Conservation (phyloP, 2,113 vertebrate genomes). For the Synodontis membranacea region DNA sequence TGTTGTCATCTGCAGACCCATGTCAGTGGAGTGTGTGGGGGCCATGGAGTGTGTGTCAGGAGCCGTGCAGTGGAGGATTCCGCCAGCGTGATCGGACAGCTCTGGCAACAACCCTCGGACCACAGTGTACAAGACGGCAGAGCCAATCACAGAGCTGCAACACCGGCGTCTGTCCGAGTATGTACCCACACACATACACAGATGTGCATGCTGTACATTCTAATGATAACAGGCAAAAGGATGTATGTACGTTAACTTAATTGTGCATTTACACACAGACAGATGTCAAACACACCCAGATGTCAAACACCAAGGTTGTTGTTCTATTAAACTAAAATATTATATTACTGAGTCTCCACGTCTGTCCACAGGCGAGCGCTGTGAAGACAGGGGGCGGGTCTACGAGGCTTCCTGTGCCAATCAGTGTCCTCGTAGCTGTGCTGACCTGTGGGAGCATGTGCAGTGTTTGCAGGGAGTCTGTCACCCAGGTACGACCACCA, state of each 20-base stretch:
- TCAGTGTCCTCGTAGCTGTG: conserved; percentile 82
- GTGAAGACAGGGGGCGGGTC: conserved; percentile 74
- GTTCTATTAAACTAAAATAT: background rate
- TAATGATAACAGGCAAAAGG: background rate
- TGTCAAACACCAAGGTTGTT: background rate
- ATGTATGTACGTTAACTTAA: background rate
- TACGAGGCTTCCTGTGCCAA: conserved; percentile 77
- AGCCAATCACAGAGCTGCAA: conserved; percentile 86
- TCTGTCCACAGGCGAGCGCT: conserved; percentile 74
- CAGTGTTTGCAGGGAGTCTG: conserved; percentile 85
- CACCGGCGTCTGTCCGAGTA: conserved; percentile 82
- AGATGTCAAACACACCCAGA: background rate
- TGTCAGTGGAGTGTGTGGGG: conserved; percentile 85
- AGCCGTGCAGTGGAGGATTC: conserved; percentile 82
- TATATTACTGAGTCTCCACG: background rate
- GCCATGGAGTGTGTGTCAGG: conserved; percentile 80
- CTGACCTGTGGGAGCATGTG: conserved; percentile 83
- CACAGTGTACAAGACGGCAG: conserved; percentile 69
- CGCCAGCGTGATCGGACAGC: conserved; percentile 74
- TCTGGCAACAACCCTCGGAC: conserved; percentile 51
- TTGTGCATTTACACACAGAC: background rate
- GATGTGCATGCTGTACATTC: background rate
- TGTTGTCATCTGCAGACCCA: conserved; percentile 65
- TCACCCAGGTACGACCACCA: conserved; percentile 69
- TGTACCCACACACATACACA: background rate